These are phyloP conservation scores for Cacoxenus indagator DNA, from an alignment of 2,888 invertebrate genomes.

Conservation along the genomic window DNA sequence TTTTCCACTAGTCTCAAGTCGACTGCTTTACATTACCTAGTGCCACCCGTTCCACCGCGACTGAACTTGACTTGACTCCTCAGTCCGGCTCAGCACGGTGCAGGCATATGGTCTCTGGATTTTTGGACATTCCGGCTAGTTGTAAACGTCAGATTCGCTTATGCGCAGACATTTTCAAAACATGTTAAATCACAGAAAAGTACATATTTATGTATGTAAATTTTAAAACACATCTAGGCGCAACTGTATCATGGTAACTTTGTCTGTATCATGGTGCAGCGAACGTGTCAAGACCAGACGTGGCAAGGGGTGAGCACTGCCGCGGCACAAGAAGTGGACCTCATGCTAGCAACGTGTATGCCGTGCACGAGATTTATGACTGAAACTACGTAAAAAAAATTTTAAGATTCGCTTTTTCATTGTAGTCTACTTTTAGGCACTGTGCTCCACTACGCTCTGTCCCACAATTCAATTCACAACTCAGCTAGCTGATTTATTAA, in stretches of 20 bases:
- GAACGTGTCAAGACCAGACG: neutral
- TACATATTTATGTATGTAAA: neutral
- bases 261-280: neutral
- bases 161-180: conserved; percentile 9
- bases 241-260: too few species aligned
- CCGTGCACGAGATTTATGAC: conserved; percentile 10
- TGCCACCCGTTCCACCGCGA: too few species aligned
- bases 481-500: neutral
- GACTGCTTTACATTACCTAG: too few species aligned
- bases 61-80: too few species aligned
- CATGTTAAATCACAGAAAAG: conserved; percentile 4
- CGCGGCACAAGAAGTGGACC: neutral
- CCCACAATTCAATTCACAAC: too few species aligned
- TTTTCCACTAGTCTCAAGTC: too few species aligned
- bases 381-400: too few species aligned
- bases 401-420: too few species aligned
- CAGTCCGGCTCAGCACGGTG: too few species aligned
- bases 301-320: neutral
- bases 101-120: too few species aligned
- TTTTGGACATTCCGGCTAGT: too few species aligned
- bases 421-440: neutral
- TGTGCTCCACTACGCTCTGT: neutral
- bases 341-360: neutral
- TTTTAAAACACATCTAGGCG: neutral
- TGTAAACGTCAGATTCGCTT: too few species aligned